Percentiles rank a stretch among this genome's conserved stretches.
Evolutionary conservation across 2,113 vertebrate species (phyloP).

Genomic region (Thryonomys swinderianus): DNA sequence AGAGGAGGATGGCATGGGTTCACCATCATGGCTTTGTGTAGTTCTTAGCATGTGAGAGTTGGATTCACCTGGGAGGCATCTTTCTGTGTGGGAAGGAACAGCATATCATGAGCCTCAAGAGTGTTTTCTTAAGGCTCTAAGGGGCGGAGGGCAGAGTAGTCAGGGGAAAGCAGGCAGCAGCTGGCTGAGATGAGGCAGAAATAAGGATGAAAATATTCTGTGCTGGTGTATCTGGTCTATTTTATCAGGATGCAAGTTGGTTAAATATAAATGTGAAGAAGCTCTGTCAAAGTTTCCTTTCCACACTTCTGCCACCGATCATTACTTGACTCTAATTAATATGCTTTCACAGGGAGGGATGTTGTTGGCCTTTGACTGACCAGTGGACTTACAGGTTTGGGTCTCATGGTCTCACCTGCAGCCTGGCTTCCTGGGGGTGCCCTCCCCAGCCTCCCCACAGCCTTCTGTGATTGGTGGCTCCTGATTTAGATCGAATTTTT

Average conservation of each 20-base stretch:
- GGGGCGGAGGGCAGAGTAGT: neutral
- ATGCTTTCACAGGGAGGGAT: neutral
- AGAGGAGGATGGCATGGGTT: neutral
- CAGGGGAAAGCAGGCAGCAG: neutral
- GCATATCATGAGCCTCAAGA: neutral
- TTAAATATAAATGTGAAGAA: neutral
- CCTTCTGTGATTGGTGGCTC: neutral
- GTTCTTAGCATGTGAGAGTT: neutral
- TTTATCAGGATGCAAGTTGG: neutral
- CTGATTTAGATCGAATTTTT: neutral
- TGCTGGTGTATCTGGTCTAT: neutral
- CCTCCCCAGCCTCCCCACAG: neutral
- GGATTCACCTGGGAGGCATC: neutral
- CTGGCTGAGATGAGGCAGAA: neutral
- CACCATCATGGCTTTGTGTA: no score
- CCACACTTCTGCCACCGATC: no score
- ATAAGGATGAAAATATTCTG: neutral
- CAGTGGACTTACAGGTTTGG: neutral
- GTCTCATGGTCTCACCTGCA: neutral
- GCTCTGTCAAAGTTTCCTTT: neutral
- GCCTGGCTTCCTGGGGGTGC: neutral
- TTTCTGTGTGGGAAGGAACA: neutral
- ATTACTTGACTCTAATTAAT: neutral
- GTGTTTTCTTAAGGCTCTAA: neutral
- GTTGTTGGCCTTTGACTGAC: neutral